Percentiles rank a stretch among this genome's conserved stretches.
These are phyloP conservation scores for Petrocephalus sullivani DNA, from an alignment of 2,797 vertebrate genomes.

Conservation along the genomic window DNA sequence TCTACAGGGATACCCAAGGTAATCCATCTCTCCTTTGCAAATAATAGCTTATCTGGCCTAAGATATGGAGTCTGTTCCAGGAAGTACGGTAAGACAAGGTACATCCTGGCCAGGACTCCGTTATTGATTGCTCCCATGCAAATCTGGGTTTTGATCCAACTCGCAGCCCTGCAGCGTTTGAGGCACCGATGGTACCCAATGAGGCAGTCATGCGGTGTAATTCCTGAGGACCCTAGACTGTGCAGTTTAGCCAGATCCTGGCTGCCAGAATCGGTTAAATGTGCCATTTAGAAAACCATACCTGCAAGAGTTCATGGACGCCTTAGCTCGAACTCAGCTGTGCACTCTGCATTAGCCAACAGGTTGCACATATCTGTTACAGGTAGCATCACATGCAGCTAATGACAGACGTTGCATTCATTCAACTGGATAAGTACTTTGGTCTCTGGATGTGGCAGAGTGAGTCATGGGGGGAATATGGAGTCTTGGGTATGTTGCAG, in stretches of 20 bases:
- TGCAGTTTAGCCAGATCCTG: background rate
- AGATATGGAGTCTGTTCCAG: background rate
- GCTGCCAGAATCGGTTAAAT: background rate
- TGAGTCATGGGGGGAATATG: background rate
- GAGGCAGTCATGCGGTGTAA: background rate
- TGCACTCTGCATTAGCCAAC: background rate
- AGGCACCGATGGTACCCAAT: background rate
- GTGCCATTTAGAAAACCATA: background rate
- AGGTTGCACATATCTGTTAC: background rate
- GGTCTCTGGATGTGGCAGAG: background rate
- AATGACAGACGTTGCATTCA: background rate
- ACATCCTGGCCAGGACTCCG: background rate
- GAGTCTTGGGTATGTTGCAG: background rate
- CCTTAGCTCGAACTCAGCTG: background rate
- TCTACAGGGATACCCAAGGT: background rate
- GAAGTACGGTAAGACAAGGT: background rate
- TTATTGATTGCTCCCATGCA: background rate
- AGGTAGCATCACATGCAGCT: background rate
- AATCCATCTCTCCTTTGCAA: background rate
- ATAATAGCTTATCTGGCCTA: background rate
- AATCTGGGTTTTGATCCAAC: background rate
- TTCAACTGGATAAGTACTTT: background rate
- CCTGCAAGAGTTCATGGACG: background rate
- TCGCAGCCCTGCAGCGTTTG: background rate
- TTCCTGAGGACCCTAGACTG: background rate